phyloP scores from a whole-genome alignment of 2,888 invertebrate species.

The Hypena proboscidalis region DNA sequence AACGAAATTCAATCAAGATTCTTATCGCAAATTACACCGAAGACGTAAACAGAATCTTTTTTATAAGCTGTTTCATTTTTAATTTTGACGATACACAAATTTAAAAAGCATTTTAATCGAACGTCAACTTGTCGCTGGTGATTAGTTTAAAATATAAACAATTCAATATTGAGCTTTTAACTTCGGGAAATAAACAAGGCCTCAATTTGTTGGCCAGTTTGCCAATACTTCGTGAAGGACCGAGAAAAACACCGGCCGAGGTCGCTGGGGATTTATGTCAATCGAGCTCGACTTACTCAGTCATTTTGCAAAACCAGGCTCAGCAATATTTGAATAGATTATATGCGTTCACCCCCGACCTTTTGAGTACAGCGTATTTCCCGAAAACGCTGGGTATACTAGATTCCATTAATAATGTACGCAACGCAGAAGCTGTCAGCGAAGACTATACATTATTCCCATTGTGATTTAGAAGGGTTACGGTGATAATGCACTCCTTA shows the following conservation, averaged over 20 bases:
- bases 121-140: conserved; percentile 7
- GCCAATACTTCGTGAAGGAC: conserved; percentile 52
- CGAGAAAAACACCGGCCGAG: conserved; percentile 41
- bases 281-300: conserved; percentile 35
- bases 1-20: conserved; percentile 30
- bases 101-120: conserved; percentile 11
- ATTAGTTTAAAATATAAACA: conserved; percentile 22
- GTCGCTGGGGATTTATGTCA: conserved; percentile 48
- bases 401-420: background rate
- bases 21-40: conserved; percentile 24
- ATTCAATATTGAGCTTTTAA: conserved; percentile 19
- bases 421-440: background rate
- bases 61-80: conserved; percentile 6
- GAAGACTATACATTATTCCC: background rate
- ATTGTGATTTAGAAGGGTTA: conserved; percentile 4
- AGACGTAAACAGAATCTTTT: background rate
- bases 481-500: background rate
- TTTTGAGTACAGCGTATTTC: background rate
- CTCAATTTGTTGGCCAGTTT: conserved; percentile 54
- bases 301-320: conserved; percentile 33
- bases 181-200: conserved; percentile 41
- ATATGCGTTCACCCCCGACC: conserved; percentile 6
- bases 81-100: conserved; percentile 5
- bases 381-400: background rate
- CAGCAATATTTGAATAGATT: conserved; percentile 29